A percentile compares a stretch with the other conserved stretches of the same genome.
Conservation (phyloP, 2,888 invertebrate species). For the Suillia variegata region DNA sequence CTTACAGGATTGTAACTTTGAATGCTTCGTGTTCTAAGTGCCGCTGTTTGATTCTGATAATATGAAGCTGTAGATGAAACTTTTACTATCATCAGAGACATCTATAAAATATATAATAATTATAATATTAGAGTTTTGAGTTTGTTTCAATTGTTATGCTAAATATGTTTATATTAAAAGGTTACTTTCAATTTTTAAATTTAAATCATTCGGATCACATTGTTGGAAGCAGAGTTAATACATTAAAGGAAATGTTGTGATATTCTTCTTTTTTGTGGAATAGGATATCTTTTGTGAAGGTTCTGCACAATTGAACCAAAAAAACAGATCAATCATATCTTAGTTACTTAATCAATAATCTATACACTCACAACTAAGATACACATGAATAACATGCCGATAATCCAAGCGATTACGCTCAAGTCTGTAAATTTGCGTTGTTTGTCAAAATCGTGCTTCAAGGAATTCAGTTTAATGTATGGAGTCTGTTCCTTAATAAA, state of each 20-base stretch:
- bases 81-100: conserved; percentile 57
- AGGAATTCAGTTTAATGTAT: conserved; percentile 32
- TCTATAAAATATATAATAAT: conserved; percentile 41
- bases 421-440: conserved; percentile 23
- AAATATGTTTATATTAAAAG: too few species aligned
- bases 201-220: too few species aligned
- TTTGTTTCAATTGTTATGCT: too few species aligned
- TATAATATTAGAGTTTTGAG: too few species aligned
- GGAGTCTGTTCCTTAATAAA: conserved; percentile 33
- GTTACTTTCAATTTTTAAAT: too few species aligned
- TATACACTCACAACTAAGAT: conserved; percentile 48
- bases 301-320: too few species aligned
- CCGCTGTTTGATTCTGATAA: conserved; percentile 42
- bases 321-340: too few species aligned
- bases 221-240: too few species aligned
- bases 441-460: conserved; percentile 29
- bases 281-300: too few species aligned
- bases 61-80: conserved; percentile 52
- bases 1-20: conserved; percentile 28
- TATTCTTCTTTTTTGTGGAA: too few species aligned
- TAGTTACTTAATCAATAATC: too few species aligned
- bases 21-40: conserved; percentile 29
- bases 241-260: too few species aligned
- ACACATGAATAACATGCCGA: conserved; percentile 50
- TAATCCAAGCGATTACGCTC: conserved; percentile 34